These are phyloP conservation scores for Leucoraja ocellata DNA, from an alignment of 2,797 vertebrate genomes.

Conservation along the genomic window DNA sequence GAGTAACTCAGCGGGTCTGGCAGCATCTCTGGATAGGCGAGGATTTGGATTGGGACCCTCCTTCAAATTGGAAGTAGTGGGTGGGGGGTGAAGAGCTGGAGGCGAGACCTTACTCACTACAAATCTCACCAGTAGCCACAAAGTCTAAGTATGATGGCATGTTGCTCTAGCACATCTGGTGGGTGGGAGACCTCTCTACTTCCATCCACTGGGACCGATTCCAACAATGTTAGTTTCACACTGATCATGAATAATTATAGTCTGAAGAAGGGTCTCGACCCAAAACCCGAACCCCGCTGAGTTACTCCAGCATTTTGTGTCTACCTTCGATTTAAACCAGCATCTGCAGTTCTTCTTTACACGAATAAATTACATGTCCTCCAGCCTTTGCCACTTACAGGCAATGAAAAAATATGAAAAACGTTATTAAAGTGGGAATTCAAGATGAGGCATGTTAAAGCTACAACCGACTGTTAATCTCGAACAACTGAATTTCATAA, in stretches of 20 bases:
- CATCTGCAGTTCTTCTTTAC: too few relatives aligned
- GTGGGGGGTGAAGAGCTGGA: too few relatives aligned
- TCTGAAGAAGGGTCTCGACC: too few relatives aligned
- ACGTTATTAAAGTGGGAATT: not conserved
- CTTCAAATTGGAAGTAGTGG: too few relatives aligned
- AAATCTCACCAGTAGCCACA: not conserved
- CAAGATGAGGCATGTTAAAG: not conserved
- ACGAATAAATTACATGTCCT: not conserved
- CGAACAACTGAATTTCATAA: not conserved
- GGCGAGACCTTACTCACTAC: not conserved
- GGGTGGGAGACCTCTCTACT: not conserved
- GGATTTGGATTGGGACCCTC: too few relatives aligned
- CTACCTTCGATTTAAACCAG: too few relatives aligned
- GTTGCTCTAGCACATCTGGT: not conserved
- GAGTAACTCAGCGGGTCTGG: too few relatives aligned
- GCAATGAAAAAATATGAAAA: not conserved
- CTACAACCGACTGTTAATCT: not conserved
- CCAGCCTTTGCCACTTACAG: not conserved
- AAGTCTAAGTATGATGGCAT: not conserved
- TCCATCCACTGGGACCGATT: not conserved
- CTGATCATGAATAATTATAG: too few relatives aligned
- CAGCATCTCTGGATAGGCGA: too few relatives aligned
- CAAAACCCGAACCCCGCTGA: too few relatives aligned
- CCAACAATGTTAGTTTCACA: not conserved
- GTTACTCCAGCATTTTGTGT: too few relatives aligned